Percentiles rank a stretch among this genome's conserved stretches.
These are phyloP conservation scores for Eupelmus urozonus DNA, from an alignment of 2,888 invertebrate genomes.

Conservation along the genomic window DNA sequence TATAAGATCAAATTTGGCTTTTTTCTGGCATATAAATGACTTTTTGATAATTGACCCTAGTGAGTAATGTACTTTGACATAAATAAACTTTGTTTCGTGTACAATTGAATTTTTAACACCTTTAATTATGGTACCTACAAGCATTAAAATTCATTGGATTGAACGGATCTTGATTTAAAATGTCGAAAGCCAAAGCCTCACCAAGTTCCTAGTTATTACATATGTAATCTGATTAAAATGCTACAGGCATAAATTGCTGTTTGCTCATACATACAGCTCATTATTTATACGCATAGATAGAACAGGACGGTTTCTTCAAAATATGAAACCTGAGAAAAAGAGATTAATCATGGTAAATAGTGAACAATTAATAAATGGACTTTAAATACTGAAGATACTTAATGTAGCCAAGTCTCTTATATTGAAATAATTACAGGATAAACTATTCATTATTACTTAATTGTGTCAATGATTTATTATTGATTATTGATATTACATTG, in stretches of 20 bases:
- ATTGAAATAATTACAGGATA: not conserved
- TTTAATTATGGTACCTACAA: too few relatives aligned
- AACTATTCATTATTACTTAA: not conserved
- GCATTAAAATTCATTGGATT: slow-evolving; percentile 36
- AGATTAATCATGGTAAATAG: not conserved
- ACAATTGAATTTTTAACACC: too few relatives aligned
- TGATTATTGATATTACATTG: not conserved
- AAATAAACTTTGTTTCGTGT: too few relatives aligned
- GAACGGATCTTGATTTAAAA: slow-evolving; percentile 51
- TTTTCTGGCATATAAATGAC: too few relatives aligned
- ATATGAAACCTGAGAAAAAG: too few relatives aligned
- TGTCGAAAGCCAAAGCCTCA: slow-evolving; percentile 65
- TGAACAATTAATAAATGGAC: not conserved
- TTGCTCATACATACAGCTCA: slow-evolving; percentile 27
- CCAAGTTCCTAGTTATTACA: slow-evolving; percentile 72
- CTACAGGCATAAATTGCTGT: slow-evolving; percentile 34
- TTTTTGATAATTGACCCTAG: too few relatives aligned
- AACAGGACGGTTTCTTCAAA: slow-evolving; percentile 56
- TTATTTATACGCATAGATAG: slow-evolving; percentile 52
- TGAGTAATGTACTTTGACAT: not conserved
- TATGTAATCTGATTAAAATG: slow-evolving; percentile 59
- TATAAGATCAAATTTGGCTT: too few relatives aligned
- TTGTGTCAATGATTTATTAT: slow-evolving; percentile 2
- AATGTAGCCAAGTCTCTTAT: not conserved
- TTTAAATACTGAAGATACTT: not conserved